Percentiles rank a stretch among this genome's conserved stretches.
Evolutionary conservation across 2,113 vertebrate genomes (phyloP).

Genomic region (Gulo gulo): DNA sequence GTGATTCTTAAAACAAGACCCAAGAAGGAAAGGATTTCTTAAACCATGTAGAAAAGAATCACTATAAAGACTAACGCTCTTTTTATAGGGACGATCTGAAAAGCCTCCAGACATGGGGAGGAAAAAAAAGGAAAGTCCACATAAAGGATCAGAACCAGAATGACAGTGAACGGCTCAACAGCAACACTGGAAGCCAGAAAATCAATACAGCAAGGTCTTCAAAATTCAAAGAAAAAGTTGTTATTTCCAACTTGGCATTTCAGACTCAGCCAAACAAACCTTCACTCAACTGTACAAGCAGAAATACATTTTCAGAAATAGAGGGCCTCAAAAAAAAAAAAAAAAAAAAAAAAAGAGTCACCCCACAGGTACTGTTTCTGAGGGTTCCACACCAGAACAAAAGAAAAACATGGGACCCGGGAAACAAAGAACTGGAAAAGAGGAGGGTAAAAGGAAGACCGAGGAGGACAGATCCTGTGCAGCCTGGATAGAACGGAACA

Average conservation of each 20-base stretch:
- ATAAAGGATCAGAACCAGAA: not conserved
- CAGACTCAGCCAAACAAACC: not conserved
- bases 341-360: not conserved
- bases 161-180: not conserved
- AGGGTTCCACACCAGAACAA: not conserved
- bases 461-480: not conserved
- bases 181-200: not conserved
- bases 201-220: not conserved
- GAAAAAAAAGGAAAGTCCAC: not conserved
- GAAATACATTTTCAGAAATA: conserved; percentile 35
- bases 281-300: not conserved
- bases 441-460: not conserved
- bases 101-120: not conserved
- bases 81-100: not conserved
- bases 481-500: not conserved
- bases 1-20: not conserved
- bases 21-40: not conserved
- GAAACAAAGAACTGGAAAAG: not conserved
- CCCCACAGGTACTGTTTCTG: not conserved
- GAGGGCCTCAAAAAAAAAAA: not conserved
- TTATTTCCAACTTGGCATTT: conserved; percentile 22
- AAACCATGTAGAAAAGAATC: not conserved
- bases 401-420: not conserved
- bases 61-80: not conserved
- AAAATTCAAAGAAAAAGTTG: not conserved